A percentile compares a stretch with the other conserved stretches of the same genome.
Conservation (phyloP, 2,797 vertebrate species). For the Poeciliopsis gracilis region DNA sequence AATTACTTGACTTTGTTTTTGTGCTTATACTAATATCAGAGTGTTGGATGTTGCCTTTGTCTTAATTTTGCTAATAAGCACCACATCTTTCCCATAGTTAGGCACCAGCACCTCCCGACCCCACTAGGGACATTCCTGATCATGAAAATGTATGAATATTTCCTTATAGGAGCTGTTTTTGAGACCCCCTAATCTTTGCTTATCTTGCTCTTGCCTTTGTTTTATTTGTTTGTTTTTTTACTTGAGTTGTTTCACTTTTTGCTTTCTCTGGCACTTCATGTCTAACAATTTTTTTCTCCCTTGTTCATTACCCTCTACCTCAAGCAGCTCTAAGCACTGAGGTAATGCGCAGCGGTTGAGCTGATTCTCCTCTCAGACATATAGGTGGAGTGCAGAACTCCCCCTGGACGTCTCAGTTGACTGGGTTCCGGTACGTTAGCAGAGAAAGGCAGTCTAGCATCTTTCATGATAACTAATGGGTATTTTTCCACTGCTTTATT, state of each 20-base stretch:
- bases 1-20: not conserved
- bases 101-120: no score
- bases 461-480: slow-evolving; percentile 51
- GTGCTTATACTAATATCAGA: not conserved
- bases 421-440: slow-evolving; percentile 45
- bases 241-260: not conserved
- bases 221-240: not conserved
- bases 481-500: slow-evolving; percentile 56
- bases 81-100: not conserved
- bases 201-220: slow-evolving; percentile 15
- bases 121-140: not conserved
- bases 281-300: slow-evolving; percentile 34
- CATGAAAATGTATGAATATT: not conserved
- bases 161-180: not conserved
- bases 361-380: slow-evolving; percentile 49
- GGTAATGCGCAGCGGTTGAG: slow-evolving; percentile 52
- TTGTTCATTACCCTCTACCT: slow-evolving; percentile 29
- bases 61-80: not conserved
- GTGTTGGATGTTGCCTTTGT: not conserved
- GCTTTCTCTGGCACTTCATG: slow-evolving; percentile 46
- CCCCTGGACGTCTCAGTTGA: slow-evolving; percentile 36
- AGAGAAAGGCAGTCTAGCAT: slow-evolving; percentile 34
- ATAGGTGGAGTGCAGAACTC: slow-evolving; percentile 42
- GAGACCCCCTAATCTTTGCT: not conserved
- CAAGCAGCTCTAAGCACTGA: slow-evolving; percentile 28